Base-by-base conservation (phyloP, 2,113 vertebrate genomes). In the Gobius niger region DNA sequence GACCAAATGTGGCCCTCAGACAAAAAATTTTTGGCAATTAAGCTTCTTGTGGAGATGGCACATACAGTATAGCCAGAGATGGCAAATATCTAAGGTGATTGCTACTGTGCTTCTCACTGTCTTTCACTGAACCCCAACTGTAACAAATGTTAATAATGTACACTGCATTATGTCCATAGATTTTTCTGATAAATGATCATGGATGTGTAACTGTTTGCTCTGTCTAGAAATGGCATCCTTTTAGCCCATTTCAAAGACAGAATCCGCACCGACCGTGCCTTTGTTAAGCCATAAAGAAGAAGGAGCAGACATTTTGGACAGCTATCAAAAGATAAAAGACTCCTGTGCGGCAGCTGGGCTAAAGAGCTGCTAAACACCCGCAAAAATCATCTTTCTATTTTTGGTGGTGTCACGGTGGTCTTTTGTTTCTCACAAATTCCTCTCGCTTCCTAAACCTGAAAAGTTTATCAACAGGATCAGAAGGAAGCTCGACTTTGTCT, bases 321-420 rank as follows among this genome's bases (percentile, higher is more conserved):
- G 54, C 19, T 14, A 57, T 57, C 54, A 42, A 65, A 76, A n/a
- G 13, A 60, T 59, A 24, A 34, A 13, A 4, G 40, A 15, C 54
- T n/a, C 24, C 11, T 51, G 24, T 24, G 14, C 16, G 8, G 53
- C 67, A 73, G 73, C 34, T 18, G 42, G 34, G 64, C 63, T 65
- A 63, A 67, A 59, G 51, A 73, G 53, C 57, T 63, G 69, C 41
- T n/a, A 51, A 51, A 41, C 52, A 69, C 62, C 66, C 67, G 73
- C 62, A 76, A 73, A 73, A 83, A 73, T 47, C 52, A 54, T 70
- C 16, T 70, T 79, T 85, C 72, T 85, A 81, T 85, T 87, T 90
- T 74, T 61, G 72, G 76, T 70, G 10, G 24, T 78, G 73, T 76
- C 64, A 59, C 42, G 78, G 57, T 72, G 67, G 19, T 50, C 63